phyloP scores from a whole-genome alignment of 2,888 invertebrate genomes.

The Drosophila crucigera region DNA sequence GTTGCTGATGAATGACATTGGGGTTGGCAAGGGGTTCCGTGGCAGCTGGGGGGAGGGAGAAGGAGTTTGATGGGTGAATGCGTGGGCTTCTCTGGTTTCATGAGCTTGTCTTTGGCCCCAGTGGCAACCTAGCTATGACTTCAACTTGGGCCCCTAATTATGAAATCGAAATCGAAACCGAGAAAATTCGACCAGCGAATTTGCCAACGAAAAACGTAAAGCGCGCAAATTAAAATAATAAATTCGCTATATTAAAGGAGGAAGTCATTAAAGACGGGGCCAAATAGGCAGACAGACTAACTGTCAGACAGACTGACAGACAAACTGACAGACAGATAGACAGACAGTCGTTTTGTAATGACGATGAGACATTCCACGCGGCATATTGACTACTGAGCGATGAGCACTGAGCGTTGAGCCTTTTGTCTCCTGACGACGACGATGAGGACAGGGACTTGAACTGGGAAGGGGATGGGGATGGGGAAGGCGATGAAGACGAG shows the following conservation, averaged over 20 bases:
- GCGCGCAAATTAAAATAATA: constrained; percentile 79
- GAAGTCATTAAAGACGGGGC: constrained; percentile 64
- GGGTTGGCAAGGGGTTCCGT: neutral
- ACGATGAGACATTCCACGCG: constrained; percentile 33
- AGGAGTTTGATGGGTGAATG: neutral
- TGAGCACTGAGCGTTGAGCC: constrained; percentile 31
- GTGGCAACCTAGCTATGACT: constrained; percentile 48
- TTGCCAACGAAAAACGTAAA: constrained; percentile 50
- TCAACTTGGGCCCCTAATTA: constrained; percentile 55
- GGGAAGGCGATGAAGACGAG: neutral
- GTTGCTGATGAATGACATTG: constrained; percentile 29
- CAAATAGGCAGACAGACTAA: constrained; percentile 2
- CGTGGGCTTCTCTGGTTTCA: constrained; percentile 14
- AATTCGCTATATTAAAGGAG: constrained; percentile 74
- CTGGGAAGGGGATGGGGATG: too few species aligned
- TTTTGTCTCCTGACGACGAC: constrained; percentile 65
- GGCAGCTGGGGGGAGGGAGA: neutral
- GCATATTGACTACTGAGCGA: constrained; percentile 26
- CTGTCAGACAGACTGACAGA: neutral
- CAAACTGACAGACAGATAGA: neutral
- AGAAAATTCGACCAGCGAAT: constrained; percentile 45
- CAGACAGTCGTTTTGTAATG: constrained; percentile 1
- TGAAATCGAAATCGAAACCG: constrained; percentile 66
- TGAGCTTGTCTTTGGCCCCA: constrained; percentile 33
- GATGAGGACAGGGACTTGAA: neutral